phyloP scores from a whole-genome alignment of 1,140 invertebrate genomes.

The Zaprionus capensis region DNA sequence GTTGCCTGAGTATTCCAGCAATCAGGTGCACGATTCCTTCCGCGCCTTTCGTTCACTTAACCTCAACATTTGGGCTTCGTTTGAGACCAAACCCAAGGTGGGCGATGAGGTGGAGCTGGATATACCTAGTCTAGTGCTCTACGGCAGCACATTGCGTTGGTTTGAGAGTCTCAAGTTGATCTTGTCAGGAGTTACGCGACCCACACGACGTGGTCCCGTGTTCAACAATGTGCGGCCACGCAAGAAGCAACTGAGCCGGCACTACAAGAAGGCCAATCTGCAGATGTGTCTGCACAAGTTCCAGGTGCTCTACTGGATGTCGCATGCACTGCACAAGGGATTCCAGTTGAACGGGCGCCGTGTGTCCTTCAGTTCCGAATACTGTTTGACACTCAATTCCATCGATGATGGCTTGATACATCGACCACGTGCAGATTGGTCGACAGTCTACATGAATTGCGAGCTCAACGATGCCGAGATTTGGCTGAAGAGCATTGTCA shows the following conservation, averaged over 20 bases:
- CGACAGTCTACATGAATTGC: slow-evolving; percentile 96
- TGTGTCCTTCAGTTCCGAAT: slow-evolving; percentile 93
- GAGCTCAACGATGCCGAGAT: slow-evolving; percentile 95
- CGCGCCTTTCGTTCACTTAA: slow-evolving; percentile 97
- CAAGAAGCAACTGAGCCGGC: slow-evolving; percentile 96
- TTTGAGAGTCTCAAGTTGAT: slow-evolving; percentile 98
- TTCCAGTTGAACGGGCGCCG: slow-evolving; percentile 95
- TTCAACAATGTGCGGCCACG: slow-evolving; percentile 93
- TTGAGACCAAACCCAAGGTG: slow-evolving; percentile 93
- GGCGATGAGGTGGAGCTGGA: slow-evolving; percentile 87
- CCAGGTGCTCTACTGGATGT: slow-evolving; percentile 99
- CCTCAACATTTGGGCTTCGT: slow-evolving; percentile 93
- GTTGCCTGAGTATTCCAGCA: slow-evolving; percentile 98
- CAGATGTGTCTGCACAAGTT: slow-evolving; percentile 95
- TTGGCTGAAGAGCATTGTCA: slow-evolving; percentile 93
- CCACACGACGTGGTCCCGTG: slow-evolving; percentile 94
- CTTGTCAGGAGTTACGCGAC: slow-evolving; percentile 96
- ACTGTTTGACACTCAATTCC: slow-evolving; percentile 90
- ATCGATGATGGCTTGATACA: slow-evolving; percentile 94
- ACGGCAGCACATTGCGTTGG: slow-evolving; percentile 96
- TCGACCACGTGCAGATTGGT: slow-evolving; percentile 94
- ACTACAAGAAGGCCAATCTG: slow-evolving; percentile 95
- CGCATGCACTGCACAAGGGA: slow-evolving; percentile 97
- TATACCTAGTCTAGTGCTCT: slow-evolving; percentile 92
- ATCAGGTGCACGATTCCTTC: slow-evolving; percentile 94